A percentile compares a stretch with the other conserved stretches of the same genome.
Evolutionary conservation across 2,888 invertebrate genomes (phyloP).

Genomic region (Ormyrus pomaceus): DNA sequence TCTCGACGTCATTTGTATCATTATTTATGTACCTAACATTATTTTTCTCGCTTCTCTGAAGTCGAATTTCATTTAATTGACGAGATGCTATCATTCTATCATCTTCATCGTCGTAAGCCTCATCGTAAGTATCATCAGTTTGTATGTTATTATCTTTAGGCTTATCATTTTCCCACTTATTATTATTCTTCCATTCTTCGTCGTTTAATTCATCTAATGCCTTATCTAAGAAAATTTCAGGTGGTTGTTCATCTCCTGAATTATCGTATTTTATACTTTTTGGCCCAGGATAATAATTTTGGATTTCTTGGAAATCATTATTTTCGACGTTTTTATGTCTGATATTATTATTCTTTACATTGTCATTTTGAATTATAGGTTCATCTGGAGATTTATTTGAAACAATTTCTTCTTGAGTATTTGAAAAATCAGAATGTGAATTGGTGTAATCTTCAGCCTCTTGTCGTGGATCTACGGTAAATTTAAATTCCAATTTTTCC

Average conservation of each 20-base stretch:
- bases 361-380: slow-evolving; percentile 28
- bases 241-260: slow-evolving; percentile 42
- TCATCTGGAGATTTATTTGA: slow-evolving; percentile 64
- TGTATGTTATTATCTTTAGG: slow-evolving; percentile 41
- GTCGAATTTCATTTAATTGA: slow-evolving; percentile 63
- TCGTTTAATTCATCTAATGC: slow-evolving; percentile 55
- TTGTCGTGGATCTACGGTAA: slow-evolving; percentile 76
- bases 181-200: slow-evolving; percentile 60
- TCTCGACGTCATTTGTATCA: slow-evolving; percentile 56
- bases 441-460: slow-evolving; percentile 75
- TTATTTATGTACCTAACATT: slow-evolving; percentile 55
- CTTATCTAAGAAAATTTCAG: slow-evolving; percentile 46
- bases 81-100: slow-evolving; percentile 53
- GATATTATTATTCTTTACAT: slow-evolving; percentile 49
- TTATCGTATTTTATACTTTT: slow-evolving; percentile 50
- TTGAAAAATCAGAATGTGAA: slow-evolving; percentile 71
- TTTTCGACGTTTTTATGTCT: slow-evolving; percentile 54
- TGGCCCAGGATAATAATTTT: slow-evolving; percentile 53
- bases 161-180: slow-evolving; percentile 60
- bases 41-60: slow-evolving; percentile 64
- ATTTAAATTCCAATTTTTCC: slow-evolving; percentile 73
- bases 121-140: slow-evolving; percentile 62
- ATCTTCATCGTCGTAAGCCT: slow-evolving; percentile 62
- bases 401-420: slow-evolving; percentile 61
- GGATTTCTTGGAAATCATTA: slow-evolving; percentile 51